phyloP scores from a whole-genome alignment of 2,888 invertebrate genomes.

The Pilophorus perplexus region DNA sequence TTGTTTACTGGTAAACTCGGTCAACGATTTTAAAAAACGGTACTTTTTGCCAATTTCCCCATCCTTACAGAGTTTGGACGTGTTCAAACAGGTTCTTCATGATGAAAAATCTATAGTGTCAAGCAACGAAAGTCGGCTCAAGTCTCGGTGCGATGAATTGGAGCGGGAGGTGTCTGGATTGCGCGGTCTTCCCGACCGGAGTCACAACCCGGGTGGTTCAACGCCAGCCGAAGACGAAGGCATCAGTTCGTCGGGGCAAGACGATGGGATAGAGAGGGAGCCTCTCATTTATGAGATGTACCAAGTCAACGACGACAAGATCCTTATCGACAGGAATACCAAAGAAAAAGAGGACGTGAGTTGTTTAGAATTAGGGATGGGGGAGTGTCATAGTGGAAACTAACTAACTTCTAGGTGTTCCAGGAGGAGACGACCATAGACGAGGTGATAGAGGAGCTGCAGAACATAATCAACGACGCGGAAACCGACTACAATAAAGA shows the following conservation, averaged over 20 bases:
- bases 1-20: no score
- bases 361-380: no score
- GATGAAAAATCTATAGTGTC: constrained; percentile 73
- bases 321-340: constrained; percentile 52
- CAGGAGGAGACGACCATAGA: constrained; percentile 79
- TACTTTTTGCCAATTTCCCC: no score
- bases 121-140: constrained; percentile 70
- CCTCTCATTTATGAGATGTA: constrained; percentile 63
- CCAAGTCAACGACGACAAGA: constrained; percentile 60
- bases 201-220: constrained; percentile 52
- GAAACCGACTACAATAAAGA: constrained; percentile 62
- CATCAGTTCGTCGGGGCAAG: constrained; percentile 75
- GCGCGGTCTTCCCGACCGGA: constrained; percentile 56
- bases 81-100: constrained; percentile 64
- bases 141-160: constrained; percentile 71
- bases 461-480: constrained; percentile 80
- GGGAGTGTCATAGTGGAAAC: not conserved
- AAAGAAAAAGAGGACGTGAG: constrained; percentile 52
- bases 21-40: no score
- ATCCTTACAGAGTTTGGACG: not conserved
- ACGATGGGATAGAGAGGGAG: constrained; percentile 59
- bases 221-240: constrained; percentile 83
- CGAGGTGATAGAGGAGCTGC: constrained; percentile 80
- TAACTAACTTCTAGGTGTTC: constrained; percentile 16
- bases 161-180: constrained; percentile 68